A percentile compares a stretch with the other conserved stretches of the same genome.
Evolutionary conservation across 37 sponge, comb jelly and placozoan genomes (phyloP).

Genomic region (Agelas oroides): DNA sequence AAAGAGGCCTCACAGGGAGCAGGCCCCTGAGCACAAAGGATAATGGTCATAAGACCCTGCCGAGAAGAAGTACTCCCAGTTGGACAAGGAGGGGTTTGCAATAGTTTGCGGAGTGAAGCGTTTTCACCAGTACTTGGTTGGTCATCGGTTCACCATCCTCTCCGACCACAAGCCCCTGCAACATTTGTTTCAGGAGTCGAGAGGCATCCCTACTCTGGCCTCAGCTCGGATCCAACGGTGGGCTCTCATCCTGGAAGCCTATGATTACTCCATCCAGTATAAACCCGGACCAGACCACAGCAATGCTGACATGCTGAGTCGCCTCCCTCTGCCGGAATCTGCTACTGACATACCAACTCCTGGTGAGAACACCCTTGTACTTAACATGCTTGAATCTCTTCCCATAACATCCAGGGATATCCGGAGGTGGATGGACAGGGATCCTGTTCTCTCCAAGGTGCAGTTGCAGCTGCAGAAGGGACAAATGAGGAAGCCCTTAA

Average conservation of each 20-base stretch:
- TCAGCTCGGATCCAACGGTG: constrained; percentile 36
- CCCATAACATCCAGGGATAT: constrained; percentile 20
- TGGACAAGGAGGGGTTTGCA: constrained; percentile 36
- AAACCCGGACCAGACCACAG: constrained; percentile 14
- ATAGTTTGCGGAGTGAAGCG: constrained; percentile 34
- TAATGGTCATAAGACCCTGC: constrained; percentile 20
- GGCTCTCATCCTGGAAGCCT: constrained; percentile 44
- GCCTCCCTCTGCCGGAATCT: constrained; percentile 36
- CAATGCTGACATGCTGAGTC: constrained; percentile 44
- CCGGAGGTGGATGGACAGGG: not conserved
- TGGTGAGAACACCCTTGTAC: constrained; percentile 5
- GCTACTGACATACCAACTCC: constrained; percentile 22
- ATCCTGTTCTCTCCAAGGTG: too few relatives aligned
- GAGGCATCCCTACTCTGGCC: constrained; percentile 5
- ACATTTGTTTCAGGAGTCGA: constrained; percentile 5
- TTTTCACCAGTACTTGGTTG: constrained; percentile 39
- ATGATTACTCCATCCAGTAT: constrained; percentile 22
- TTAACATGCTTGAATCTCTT: constrained; percentile 3
- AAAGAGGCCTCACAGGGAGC: too few relatives aligned
- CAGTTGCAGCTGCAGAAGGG: not conserved
- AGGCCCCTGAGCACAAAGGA: too few relatives aligned
- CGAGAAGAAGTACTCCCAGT: constrained; percentile 42
- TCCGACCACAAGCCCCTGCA: constrained; percentile 47
- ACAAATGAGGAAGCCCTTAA: too few relatives aligned
- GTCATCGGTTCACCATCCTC: constrained; percentile 6